Evolutionary conservation across 2,888 invertebrate species (phyloP).

Genomic region (Beris morrisii): DNA sequence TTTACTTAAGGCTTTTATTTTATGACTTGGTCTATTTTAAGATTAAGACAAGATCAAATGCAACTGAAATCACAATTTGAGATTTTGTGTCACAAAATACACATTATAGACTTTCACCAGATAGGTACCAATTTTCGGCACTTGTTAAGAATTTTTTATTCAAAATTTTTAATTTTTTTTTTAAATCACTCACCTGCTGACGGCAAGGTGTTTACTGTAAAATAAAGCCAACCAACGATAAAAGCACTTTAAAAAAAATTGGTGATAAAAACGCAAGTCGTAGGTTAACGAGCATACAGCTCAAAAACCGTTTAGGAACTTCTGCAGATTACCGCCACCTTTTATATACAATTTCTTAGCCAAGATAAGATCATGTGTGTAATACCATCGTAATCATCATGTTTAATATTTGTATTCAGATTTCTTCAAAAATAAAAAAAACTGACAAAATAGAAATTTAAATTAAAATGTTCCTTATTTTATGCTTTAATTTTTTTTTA

Average conservation of each 20-base stretch:
- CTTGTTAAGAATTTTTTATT: too few relatives aligned
- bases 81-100: too few relatives aligned
- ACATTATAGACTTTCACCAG: too few relatives aligned
- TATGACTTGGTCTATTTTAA: too few relatives aligned
- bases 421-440: slow-evolving; percentile 1
- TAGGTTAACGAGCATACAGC: slow-evolving; percentile 32
- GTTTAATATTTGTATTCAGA: slow-evolving; percentile 5
- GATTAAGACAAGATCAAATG: too few relatives aligned
- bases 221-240: slow-evolving; percentile 26
- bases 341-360: slow-evolving; percentile 22
- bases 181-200: slow-evolving; percentile 25
- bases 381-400: slow-evolving; percentile 11
- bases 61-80: too few relatives aligned
- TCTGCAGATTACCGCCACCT: neutral
- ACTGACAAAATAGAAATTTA: slow-evolving; percentile 5
- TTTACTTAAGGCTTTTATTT: too few relatives aligned
- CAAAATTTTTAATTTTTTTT: too few relatives aligned
- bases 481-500: neutral
- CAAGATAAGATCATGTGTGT: slow-evolving; percentile 13
- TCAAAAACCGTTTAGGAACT: slow-evolving; percentile 29
- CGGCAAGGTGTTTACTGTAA: slow-evolving; percentile 2
- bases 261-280: slow-evolving; percentile 19
- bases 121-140: too few relatives aligned
- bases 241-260: neutral
- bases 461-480: slow-evolving; percentile 12